Percentiles rank a stretch among this genome's conserved stretches.
Evolutionary conservation across 2,888 invertebrate species (phyloP).

Genomic region (Lasioglossum figueresi): DNA sequence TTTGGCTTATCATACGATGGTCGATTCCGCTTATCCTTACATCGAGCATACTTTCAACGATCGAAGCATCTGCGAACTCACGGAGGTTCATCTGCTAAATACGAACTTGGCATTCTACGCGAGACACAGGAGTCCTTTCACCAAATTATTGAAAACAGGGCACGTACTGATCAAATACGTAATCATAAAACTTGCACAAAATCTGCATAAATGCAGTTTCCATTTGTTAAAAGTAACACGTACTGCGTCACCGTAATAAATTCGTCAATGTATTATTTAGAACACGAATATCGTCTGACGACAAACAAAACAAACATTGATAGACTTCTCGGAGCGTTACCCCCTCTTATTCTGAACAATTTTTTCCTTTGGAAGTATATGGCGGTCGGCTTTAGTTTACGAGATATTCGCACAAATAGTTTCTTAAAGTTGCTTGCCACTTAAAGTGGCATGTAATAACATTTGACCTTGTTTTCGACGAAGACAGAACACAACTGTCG

Average conservation of each 20-base stretch:
- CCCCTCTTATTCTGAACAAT: no score
- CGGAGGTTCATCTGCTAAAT: conserved; percentile 69
- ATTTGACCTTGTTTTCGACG: no score
- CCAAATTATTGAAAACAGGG: conserved; percentile 77
- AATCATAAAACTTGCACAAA: not conserved
- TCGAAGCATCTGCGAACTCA: conserved; percentile 77
- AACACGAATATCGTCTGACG: not conserved
- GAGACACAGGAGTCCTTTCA: conserved; percentile 73
- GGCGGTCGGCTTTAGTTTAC: no score
- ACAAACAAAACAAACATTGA: not conserved
- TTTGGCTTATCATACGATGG: conserved; percentile 77
- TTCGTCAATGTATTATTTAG: not conserved
- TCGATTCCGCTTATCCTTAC: conserved; percentile 76
- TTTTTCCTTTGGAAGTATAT: no score
- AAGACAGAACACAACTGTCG: no score
- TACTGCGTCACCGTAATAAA: not conserved
- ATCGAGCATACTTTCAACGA: conserved; percentile 74
- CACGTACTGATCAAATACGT: conserved; percentile 42
- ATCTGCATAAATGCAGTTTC: not conserved
- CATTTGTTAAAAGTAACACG: not conserved
- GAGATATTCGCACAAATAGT: no score
- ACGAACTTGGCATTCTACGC: conserved; percentile 58
- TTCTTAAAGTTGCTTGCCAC: no score
- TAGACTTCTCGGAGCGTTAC: no score
- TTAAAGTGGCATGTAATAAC: no score